Percentiles rank a stretch among this genome's conserved stretches.
Conservation (phyloP, 2,888 invertebrate species). For the Hirtodrosophila alboralis region DNA sequence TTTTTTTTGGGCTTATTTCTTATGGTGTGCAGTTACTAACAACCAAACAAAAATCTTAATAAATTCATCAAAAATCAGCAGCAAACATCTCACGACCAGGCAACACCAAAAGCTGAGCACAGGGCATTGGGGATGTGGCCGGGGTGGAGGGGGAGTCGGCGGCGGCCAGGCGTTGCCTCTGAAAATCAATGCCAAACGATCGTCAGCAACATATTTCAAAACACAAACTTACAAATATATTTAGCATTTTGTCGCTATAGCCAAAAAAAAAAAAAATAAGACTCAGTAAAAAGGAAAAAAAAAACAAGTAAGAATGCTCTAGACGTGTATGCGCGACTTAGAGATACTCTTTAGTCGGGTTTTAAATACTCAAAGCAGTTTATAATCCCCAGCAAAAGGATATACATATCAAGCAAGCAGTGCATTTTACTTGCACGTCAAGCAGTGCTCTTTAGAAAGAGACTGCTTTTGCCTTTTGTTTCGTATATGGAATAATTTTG, state of each 20-base stretch:
- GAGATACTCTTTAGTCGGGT: too few relatives aligned
- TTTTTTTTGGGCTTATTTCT: conserved; percentile 2
- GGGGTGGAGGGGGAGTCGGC: background rate
- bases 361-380: too few relatives aligned
- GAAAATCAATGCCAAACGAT: conserved; percentile 73
- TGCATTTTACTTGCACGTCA: too few relatives aligned
- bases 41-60: conserved; percentile 64
- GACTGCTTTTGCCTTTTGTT: too few relatives aligned
- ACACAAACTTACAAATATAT: conserved; percentile 74
- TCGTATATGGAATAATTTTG: too few relatives aligned
- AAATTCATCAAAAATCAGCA: conserved; percentile 75
- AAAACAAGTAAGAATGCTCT: background rate
- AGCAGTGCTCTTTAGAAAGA: too few relatives aligned
- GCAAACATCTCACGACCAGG: conserved; percentile 67
- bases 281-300: background rate
- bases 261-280: conserved; percentile 12
- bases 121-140: background rate
- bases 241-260: conserved; percentile 72
- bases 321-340: too few relatives aligned
- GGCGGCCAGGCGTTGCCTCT: conserved; percentile 33
- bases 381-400: too few relatives aligned
- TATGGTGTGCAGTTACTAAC: conserved; percentile 21
- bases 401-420: too few relatives aligned
- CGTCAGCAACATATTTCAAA: conserved; percentile 73
- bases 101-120: conserved; percentile 37